These are phyloP conservation scores for Tortrix viridana DNA, from an alignment of 2,888 invertebrate genomes.

Conservation along the genomic window DNA sequence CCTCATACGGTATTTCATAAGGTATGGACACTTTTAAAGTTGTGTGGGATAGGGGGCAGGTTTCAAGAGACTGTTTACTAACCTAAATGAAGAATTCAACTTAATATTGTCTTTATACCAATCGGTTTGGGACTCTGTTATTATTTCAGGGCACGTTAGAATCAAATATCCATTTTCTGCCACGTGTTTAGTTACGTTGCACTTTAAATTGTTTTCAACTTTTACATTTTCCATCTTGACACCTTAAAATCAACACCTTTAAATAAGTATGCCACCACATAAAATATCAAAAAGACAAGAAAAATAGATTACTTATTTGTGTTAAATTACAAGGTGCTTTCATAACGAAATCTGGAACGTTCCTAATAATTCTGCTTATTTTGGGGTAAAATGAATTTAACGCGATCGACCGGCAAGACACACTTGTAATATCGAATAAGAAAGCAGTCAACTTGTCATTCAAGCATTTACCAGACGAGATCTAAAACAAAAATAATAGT, in stretches of 20 bases:
- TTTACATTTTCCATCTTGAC: background rate
- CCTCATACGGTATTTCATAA: no score
- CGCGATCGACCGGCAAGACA: slow-evolving; percentile 72
- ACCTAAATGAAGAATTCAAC: slow-evolving; percentile 64
- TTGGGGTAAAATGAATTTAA: slow-evolving; percentile 69
- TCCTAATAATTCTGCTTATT: slow-evolving; percentile 70
- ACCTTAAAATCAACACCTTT: background rate
- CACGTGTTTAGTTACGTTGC: slow-evolving; percentile 61
- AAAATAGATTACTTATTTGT: slow-evolving; percentile 2
- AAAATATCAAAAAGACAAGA: background rate
- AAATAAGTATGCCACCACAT: background rate
- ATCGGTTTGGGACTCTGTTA: slow-evolving; percentile 71
- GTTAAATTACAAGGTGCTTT: slow-evolving; percentile 60
- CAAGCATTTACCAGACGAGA: background rate
- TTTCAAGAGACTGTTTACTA: background rate
- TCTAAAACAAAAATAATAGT: slow-evolving; percentile 1
- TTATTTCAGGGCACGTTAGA: slow-evolving; percentile 82
- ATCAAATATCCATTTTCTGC: slow-evolving; percentile 81
- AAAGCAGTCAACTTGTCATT: slow-evolving; percentile 30
- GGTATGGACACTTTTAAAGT: no score
- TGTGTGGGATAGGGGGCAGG: no score
- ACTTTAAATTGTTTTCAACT: slow-evolving; percentile 33
- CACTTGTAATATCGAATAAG: slow-evolving; percentile 51
- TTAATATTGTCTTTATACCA: slow-evolving; percentile 82
- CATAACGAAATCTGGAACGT: slow-evolving; percentile 78